Evolutionary conservation across 2,113 vertebrate genomes (phyloP).

Genomic region (Pygoscelis antarcticus): DNA sequence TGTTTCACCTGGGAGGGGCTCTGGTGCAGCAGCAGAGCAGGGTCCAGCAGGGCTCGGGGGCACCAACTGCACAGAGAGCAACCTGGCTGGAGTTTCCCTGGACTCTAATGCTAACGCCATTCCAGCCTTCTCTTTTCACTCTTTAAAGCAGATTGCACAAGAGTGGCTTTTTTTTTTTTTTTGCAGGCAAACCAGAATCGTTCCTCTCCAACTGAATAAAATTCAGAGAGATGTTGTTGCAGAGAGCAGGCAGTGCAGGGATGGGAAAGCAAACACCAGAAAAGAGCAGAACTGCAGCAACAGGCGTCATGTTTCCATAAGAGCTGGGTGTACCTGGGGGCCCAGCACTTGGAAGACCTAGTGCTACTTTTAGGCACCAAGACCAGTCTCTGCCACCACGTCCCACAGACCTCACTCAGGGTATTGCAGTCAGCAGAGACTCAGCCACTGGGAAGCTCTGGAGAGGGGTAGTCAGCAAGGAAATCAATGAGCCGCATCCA

Average conservation of each 20-base stretch:
- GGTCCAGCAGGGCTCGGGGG: rapidly evolving
- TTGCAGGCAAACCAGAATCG: neutral
- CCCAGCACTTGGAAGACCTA: neutral
- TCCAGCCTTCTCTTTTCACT: neutral
- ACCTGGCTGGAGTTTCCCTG: neutral
- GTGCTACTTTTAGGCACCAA: neutral
- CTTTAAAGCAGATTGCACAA: neutral
- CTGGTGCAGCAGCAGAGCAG: neutral
- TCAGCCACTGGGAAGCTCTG: neutral
- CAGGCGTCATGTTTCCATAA: rapidly evolving
- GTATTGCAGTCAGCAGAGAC: neutral
- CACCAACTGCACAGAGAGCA: neutral
- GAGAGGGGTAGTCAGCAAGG: neutral
- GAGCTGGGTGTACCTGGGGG: neutral
- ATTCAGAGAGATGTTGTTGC: neutral
- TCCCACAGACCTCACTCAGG: no score
- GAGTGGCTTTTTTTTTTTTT: neutral
- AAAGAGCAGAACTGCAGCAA: neutral
- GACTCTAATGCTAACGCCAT: rapidly evolving
- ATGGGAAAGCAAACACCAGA: neutral
- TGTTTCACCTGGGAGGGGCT: neutral
- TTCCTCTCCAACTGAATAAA: no score
- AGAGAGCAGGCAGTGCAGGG: neutral
- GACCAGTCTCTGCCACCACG: neutral
- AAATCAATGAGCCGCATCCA: neutral